Conservation (phyloP, 2,888 invertebrate species). For the Eledona agricola region DNA sequence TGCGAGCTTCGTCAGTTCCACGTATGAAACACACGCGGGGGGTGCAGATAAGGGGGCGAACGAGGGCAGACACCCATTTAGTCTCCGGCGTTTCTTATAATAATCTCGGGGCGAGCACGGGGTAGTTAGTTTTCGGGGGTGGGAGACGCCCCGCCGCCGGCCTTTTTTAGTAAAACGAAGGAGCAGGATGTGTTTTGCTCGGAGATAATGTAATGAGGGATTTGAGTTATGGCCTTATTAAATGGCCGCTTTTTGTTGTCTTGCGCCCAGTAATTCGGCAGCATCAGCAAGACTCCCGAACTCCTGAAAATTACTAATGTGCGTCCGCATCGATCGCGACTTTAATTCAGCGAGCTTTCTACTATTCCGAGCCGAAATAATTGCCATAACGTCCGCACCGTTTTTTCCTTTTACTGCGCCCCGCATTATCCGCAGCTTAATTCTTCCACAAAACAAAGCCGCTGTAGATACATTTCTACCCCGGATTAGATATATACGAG, state of each 20-base stretch:
- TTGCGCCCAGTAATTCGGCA: slow-evolving; percentile 26
- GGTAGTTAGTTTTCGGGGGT: slow-evolving; percentile 49
- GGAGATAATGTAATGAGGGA: slow-evolving; percentile 58
- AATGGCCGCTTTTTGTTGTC: slow-evolving; percentile 50
- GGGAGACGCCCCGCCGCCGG: slow-evolving; percentile 42
- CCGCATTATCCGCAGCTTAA: slow-evolving; percentile 60
- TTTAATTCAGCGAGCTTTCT: background rate
- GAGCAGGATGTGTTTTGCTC: slow-evolving; percentile 55
- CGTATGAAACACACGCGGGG: too few relatives aligned
- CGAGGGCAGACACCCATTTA: slow-evolving; percentile 59
- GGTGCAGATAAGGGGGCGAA: slow-evolving; percentile 44
- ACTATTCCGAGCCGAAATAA: background rate
- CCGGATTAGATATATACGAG: slow-evolving; percentile 58
- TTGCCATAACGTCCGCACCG: background rate
- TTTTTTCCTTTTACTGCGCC: slow-evolving; percentile 25
- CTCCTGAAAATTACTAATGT: slow-evolving; percentile 23
- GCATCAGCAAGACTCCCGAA: slow-evolving; percentile 12
- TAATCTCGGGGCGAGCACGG: slow-evolving; percentile 58
- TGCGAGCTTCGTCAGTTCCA: too few relatives aligned
- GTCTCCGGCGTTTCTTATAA: slow-evolving; percentile 61
- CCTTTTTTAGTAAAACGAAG: slow-evolving; percentile 55
- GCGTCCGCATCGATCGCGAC: background rate
- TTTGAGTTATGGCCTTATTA: slow-evolving; percentile 59
- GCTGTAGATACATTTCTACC: slow-evolving; percentile 58
- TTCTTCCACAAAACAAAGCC: slow-evolving; percentile 60